Evolutionary conservation across 2,888 invertebrate genomes (phyloP), one percentile per base, ranked within the genome.

Genomic region (Cylloceria caligata): DNA sequence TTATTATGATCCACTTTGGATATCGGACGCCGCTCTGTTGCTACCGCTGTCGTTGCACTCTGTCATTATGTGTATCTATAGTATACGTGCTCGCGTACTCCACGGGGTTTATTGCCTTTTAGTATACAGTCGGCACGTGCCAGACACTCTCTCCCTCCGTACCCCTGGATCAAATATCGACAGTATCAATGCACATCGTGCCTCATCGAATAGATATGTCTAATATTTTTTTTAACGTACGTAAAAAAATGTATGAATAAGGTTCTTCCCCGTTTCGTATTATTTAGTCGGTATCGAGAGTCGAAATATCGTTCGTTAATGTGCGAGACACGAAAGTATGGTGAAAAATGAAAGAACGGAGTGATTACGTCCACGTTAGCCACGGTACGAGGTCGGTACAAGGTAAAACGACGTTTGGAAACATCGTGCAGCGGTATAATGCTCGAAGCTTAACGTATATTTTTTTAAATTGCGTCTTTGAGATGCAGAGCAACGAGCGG

Each of bases 391-490:
- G 34, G 30, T 36, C 34, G 6, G 16, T 60, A 27, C 55, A 55
- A 30, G 34, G 49, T 24, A 52, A 77, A 78, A 78, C 45, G 52
- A n/a, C 77, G 60, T 78, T 73, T 21, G 55, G 39, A 45, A 65
- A 72, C 67, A 76, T 72, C 82, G 82, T 83, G 80, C 78, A 80
- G 62, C 80, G 69, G 80, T 80, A 88, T 88, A 89, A 89, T 87
- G 87, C 88, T 83, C 71, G 76, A 73, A 86, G 90, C 90, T 91
- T 90, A 90, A 90, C 88, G 87, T 88, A 88, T 57, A 86, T 90
- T 80, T 83, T 88, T 90, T 90, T 87, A 90, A 91, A 91, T 91
- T 91, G 88, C 87, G 88, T 89, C 91, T 92, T 92, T 92, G 91
- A 91, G 89, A 92, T 91, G 91, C 90, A 90, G 91, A 91, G 87